A percentile compares a stretch with the other conserved stretches of the same genome.
Evolutionary conservation across 2,113 vertebrate species (phyloP).

Genomic region (Cavia aperea): DNA sequence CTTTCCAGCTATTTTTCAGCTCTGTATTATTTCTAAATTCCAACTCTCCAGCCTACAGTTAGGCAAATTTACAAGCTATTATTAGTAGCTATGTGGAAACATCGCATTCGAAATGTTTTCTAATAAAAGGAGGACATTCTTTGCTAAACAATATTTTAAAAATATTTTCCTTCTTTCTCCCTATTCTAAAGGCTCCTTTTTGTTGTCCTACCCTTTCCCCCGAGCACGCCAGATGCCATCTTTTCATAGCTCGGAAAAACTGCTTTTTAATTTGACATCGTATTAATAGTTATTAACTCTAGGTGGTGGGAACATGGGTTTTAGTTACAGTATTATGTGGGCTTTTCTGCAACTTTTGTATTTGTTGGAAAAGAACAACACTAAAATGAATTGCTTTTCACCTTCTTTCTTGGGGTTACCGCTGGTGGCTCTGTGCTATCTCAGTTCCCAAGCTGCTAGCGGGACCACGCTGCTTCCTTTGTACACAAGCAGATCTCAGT

Average conservation of each 20-base stretch:
- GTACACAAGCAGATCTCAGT: background rate
- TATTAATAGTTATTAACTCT: background rate
- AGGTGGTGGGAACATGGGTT: background rate
- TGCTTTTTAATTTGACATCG: background rate
- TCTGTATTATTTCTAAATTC: slow-evolving; percentile 41
- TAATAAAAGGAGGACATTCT: slow-evolving; percentile 25
- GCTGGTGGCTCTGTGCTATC: background rate
- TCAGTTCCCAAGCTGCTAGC: background rate
- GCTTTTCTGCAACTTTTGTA: background rate
- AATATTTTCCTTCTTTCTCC: slow-evolving; percentile 1
- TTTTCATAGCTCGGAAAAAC: background rate
- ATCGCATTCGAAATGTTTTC: slow-evolving; percentile 45
- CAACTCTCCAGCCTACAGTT: slow-evolving; percentile 7
- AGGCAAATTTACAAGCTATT: slow-evolving; percentile 40
- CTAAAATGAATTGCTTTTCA: background rate
- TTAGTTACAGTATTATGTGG: background rate
- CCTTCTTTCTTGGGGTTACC: background rate
- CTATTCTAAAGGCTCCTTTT: background rate
- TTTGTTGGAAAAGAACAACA: slow-evolving; percentile 16
- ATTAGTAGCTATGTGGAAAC: slow-evolving; percentile 45
- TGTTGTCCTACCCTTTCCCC: background rate
- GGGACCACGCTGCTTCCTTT: slow-evolving; percentile 27
- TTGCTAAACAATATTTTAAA: slow-evolving; percentile 42
- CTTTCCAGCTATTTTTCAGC: slow-evolving; percentile 38
- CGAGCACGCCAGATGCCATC: background rate